Evolutionary conservation across 2,888 invertebrate species (phyloP).

Genomic region (Brachynemurus nebulosus): DNA sequence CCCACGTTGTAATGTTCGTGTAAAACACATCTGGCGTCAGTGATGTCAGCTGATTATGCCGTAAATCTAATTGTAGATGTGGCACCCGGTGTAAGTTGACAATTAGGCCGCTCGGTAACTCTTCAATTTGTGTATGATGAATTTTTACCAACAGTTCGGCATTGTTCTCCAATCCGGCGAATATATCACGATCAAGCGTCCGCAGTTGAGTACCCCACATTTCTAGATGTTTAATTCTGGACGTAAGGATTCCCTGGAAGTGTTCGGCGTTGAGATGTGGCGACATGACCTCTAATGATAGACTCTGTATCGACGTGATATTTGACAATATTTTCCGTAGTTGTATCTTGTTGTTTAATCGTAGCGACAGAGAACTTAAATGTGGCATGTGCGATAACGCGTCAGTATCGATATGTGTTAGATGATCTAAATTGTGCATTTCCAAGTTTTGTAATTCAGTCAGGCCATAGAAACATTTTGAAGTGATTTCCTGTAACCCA

Average conservation of each 20-base stretch:
- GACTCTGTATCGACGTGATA: conserved; percentile 56
- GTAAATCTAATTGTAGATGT: conserved; percentile 67
- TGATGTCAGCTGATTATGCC: conserved; percentile 64
- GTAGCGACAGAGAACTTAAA: conserved; percentile 53
- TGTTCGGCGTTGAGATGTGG: conserved; percentile 43
- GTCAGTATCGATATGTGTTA: conserved; percentile 61
- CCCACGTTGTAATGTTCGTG: conserved; percentile 76
- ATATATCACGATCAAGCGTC: conserved; percentile 62
- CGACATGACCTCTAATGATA: conserved; percentile 65
- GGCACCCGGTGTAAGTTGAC: conserved; percentile 63
- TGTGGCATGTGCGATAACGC: conserved; percentile 57
- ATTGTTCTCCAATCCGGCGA: conserved; percentile 56
- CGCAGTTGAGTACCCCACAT: conserved; percentile 25
- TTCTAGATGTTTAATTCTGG: conserved; percentile 64
- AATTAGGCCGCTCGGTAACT: conserved; percentile 68
- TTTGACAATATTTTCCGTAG: conserved; percentile 44
- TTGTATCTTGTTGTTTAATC: conserved; percentile 32
- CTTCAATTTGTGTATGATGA: conserved; percentile 60
- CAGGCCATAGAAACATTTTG: conserved; percentile 57
- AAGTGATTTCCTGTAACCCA: conserved; percentile 45
- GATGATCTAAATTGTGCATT: conserved; percentile 55
- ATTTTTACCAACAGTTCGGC: conserved; percentile 67
- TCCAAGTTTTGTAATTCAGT: conserved; percentile 59
- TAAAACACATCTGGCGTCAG: conserved; percentile 76
- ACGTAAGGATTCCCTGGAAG: conserved; percentile 60